Conservation (phyloP, 2,113 vertebrate species). For the Anhinga rufa region DNA sequence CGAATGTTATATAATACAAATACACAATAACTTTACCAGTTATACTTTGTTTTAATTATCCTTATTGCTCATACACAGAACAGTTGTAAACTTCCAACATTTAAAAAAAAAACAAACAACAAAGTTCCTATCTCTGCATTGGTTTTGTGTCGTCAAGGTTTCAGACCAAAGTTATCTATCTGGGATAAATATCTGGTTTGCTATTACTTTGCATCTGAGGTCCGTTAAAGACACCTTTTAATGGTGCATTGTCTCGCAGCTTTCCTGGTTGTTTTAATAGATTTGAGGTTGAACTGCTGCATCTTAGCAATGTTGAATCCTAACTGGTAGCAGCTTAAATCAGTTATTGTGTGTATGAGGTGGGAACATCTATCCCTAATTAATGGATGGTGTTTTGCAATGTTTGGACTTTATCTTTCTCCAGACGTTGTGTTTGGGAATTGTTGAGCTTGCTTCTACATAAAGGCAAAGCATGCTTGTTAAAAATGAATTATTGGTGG, state of each 20-base stretch:
- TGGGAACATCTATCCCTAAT: not conserved
- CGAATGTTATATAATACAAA: not conserved
- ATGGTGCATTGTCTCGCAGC: accelerated
- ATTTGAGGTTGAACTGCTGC: not conserved
- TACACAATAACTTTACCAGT: not conserved
- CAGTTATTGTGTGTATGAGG: not conserved
- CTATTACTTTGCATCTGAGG: not conserved
- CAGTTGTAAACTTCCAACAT: not conserved
- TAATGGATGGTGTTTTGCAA: not conserved
- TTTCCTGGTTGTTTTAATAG: not conserved
- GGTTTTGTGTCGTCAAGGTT: not conserved
- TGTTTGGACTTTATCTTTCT: not conserved
- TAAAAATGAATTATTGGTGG: constrained; percentile 23
- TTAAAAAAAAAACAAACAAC: not conserved
- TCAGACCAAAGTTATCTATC: not conserved
- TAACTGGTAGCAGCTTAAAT: not conserved
- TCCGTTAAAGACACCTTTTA: not conserved
- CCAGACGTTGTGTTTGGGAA: not conserved
- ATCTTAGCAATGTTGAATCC: not conserved
- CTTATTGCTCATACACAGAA: not conserved
- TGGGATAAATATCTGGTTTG: not conserved
- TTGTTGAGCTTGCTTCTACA: not conserved
- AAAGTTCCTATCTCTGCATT: not conserved
- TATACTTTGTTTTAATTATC: not conserved
- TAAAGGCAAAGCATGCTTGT: not conserved